Evolutionary conservation across 2,113 vertebrate genomes (phyloP).

Genomic region (Megalops atlanticus): DNA sequence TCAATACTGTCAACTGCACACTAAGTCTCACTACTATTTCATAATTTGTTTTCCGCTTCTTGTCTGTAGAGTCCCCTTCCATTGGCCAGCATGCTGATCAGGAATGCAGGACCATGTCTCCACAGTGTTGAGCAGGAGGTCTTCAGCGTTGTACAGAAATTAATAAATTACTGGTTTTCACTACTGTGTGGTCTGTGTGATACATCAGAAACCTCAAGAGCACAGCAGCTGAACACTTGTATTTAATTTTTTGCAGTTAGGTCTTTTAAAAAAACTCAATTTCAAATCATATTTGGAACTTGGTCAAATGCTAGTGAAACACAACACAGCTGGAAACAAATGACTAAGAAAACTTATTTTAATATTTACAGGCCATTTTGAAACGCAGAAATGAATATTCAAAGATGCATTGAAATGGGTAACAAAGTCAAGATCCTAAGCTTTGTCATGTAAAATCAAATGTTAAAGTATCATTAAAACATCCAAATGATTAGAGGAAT

Average conservation of each 20-base stretch:
- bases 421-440: slow-evolving; percentile 62
- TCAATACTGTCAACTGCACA: no score
- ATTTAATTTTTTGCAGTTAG: neutral
- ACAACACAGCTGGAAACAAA: slow-evolving; percentile 40
- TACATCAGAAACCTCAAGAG: neutral
- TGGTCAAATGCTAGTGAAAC: slow-evolving; percentile 25
- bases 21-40: neutral
- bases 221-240: neutral
- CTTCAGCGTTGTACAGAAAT: slow-evolving; percentile 60
- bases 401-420: slow-evolving; percentile 41
- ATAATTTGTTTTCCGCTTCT: neutral
- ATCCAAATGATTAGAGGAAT: slow-evolving; percentile 24
- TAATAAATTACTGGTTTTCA: slow-evolving; percentile 53
- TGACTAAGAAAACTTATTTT: slow-evolving; percentile 51
- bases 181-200: neutral
- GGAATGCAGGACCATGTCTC: slow-evolving; percentile 23
- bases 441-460: slow-evolving; percentile 54
- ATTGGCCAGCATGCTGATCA: neutral
- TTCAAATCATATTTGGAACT: slow-evolving; percentile 34
- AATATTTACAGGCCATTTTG: slow-evolving; percentile 73
- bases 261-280: slow-evolving; percentile 4
- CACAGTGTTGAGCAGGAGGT: slow-evolving; percentile 26
- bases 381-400: slow-evolving; percentile 53
- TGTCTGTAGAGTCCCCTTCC: neutral
- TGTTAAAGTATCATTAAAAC: slow-evolving; percentile 32